These are phyloP conservation scores for Palythoa caribaeorum DNA, from an alignment of 92 coral and sea anemone species.

Conservation along the genomic window DNA sequence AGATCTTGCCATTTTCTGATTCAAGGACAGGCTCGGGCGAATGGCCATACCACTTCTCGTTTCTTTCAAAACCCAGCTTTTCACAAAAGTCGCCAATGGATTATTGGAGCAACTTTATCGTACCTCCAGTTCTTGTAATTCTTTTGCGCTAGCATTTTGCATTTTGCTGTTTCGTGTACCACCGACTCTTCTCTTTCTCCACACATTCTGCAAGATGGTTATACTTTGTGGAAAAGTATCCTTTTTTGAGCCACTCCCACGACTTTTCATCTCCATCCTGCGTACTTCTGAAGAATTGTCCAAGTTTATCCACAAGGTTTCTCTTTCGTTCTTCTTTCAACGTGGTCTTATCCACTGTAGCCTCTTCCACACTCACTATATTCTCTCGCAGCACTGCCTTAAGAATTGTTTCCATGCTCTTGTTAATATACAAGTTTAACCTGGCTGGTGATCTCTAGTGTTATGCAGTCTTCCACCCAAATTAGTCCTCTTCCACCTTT, in stretches of 20 bases:
- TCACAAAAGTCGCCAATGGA: conserved; percentile 25
- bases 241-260: conserved; percentile 11
- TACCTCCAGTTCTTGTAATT: conserved; percentile 51
- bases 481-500: neutral
- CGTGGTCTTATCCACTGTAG: neutral
- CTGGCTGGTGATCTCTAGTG: neutral
- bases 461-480: neutral
- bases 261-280: neutral
- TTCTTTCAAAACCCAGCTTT: conserved; percentile 9
- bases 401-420: neutral
- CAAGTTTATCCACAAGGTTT: neutral
- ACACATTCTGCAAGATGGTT: neutral
- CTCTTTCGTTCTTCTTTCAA: neutral
- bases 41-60: neutral
- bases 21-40: conserved; percentile 1
- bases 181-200: too few species aligned
- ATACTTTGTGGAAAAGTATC: too few species aligned
- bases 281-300: conserved; percentile 2
- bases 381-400: too few species aligned
- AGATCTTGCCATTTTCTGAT: neutral
- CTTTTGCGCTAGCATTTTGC: conserved; percentile 28
- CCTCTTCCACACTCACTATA: neutral
- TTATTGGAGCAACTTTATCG: conserved; percentile 49
- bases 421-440: neutral
- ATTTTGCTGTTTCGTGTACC: too few species aligned